Evolutionary conservation across 2,113 vertebrate genomes (phyloP), one percentile per base, ranked within the genome.

Genomic region (Hydropotes inermis): DNA sequence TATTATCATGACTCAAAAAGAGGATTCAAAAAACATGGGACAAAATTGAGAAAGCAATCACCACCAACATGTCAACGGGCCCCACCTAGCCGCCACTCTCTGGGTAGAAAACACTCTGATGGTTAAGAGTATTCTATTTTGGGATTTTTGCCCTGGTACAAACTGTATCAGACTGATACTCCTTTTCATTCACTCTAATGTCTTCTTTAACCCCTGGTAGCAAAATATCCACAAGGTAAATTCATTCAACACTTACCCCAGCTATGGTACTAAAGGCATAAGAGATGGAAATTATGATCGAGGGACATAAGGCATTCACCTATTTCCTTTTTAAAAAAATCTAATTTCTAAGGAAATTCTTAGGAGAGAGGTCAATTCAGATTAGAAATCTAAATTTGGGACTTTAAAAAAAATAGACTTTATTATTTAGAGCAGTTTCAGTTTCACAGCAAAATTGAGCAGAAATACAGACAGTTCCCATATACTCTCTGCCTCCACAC

Each of bases 121-220:
- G 98, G 98, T 99, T 94, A 92, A 95, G 74, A 97, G 94, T 97
- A 98, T 97, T 99, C 97, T 99, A 33, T 99, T 99, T 97, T 98
- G 98, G 98, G 94, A 64, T 76, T 97, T 79, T 27, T 45, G 55
- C 36, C 19, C 47, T 54, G 47, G 30, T 61, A 82, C 64, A 97
- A 96, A 98, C 97, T 96, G 89, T 97, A 93, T 94, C 55, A 98
- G 43, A 95, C 67, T 67, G 92, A 96, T 98, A 95, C 33, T 60
- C 96, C 64, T 85, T 98, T 97, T 95, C 78, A 15, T 96, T 97
- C 92, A 85, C 94, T 94, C 61, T 81, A 47, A 91, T 97, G 85
- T 97, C 97, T 98, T 97, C 67, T 97, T 86, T 83, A 78, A 98
- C 98, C 92, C 96, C 61, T 96, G 97, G 23, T 92, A 67, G 9